Percentiles rank a stretch among this genome's conserved stretches.
Conservation (phyloP, 1,140 invertebrate genomes). For the Drosophila willistoni region DNA sequence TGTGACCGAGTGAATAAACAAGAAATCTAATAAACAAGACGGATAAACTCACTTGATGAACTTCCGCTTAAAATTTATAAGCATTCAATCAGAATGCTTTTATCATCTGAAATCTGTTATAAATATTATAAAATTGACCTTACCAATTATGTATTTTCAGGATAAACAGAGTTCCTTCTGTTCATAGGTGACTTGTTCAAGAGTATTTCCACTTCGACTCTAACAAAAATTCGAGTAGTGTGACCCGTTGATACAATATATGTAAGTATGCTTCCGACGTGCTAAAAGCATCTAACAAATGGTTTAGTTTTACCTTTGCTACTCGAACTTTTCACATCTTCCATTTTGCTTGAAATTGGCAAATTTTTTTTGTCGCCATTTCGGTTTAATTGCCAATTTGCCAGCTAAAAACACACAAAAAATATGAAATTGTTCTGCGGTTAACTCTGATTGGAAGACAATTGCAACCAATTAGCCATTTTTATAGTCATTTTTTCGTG, state of each 20-base stretch:
- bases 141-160: too few species aligned
- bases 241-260: not conserved
- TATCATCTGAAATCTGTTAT: too few species aligned
- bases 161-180: too few species aligned
- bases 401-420: not conserved
- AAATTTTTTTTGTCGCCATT: constrained; percentile 5
- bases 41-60: too few species aligned
- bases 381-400: constrained; percentile 11
- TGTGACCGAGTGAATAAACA: too few species aligned
- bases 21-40: too few species aligned
- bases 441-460: constrained; percentile 37
- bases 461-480: constrained; percentile 8
- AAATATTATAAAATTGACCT: too few species aligned
- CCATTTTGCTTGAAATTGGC: not conserved
- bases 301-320: constrained; percentile 10
- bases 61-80: too few species aligned
- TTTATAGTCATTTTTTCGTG: not conserved
- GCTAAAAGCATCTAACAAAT: constrained; percentile 48
- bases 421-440: constrained; percentile 28
- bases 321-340: constrained; percentile 18
- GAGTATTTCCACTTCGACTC: not conserved
- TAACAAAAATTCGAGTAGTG: not conserved
- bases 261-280: constrained; percentile 57
- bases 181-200: not conserved
- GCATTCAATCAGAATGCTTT: too few species aligned